These are phyloP conservation scores for Octonoba sinensis DNA, from an alignment of 2,888 invertebrate genomes.

Conservation along the genomic window DNA sequence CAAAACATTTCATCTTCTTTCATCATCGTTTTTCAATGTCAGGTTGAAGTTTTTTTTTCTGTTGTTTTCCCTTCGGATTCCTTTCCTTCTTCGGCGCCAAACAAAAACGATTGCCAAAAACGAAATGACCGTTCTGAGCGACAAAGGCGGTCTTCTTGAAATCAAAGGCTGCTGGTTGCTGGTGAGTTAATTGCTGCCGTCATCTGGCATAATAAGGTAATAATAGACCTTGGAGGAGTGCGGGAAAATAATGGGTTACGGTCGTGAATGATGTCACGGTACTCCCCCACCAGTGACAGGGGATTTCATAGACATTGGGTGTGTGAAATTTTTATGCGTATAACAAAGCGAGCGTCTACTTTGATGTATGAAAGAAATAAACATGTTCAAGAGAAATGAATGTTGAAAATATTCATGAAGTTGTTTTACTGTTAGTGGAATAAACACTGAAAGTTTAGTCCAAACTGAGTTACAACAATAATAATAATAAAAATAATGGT, in stretches of 20 bases:
- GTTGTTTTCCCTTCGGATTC: background rate
- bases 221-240: constrained; percentile 26
- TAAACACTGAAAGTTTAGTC: no score
- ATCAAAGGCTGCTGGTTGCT: constrained; percentile 37
- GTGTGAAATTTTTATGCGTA: background rate
- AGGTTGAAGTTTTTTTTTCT: background rate
- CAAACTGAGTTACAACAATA: no score
- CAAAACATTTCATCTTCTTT: constrained; percentile 10
- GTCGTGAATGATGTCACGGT: constrained; percentile 27
- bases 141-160: constrained; percentile 1
- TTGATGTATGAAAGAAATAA: no score
- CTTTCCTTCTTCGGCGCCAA: no score
- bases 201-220: constrained; percentile 38
- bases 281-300: constrained; percentile 18
- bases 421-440: no score
- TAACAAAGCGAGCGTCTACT: no score
- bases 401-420: no score
- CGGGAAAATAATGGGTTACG: constrained; percentile 16
- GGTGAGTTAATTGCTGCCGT: constrained; percentile 42
- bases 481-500: no score
- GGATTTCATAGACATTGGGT: background rate
- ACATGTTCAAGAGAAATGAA: no score
- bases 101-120: no score
- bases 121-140: constrained; percentile 20
- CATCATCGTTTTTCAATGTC: constrained; percentile 52